Evolutionary conservation across 2,888 invertebrate species (phyloP), one percentile per base, ranked within the genome.

Genomic region (Nemoura dubitans): DNA sequence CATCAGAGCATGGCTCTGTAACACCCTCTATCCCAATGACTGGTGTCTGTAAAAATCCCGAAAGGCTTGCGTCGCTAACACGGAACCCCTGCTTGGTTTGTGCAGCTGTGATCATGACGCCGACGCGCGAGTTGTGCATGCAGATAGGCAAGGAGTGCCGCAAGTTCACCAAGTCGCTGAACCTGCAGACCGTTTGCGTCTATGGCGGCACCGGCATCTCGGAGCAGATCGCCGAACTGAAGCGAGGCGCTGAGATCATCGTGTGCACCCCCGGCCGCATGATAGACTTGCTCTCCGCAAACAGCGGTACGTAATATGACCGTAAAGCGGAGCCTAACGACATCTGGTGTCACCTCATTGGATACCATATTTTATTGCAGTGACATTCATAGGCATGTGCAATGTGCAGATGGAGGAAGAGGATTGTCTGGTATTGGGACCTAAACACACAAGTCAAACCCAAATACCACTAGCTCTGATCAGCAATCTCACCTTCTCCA

Each of bases 201-300:
- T 99, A 99, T 90, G 99, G 99, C 21, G 99, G 99, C 2, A 99
- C 99, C 0, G 99, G 98, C 0, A 98, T 98, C 88, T 97, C 97
- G 0, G 98, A 98, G 91, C 97, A 97, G 93, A 99, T 99, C 89
- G 99, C 99, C 0, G 99, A 99, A 91, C 91, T 99, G 88, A 99
- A 99, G 91, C 94, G 99, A 77, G 99, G 99, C 2, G 97, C 98
- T 0, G 99, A 99, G 92, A 98, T 99, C 89, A 98, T 99, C 89
- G 99, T 99, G 0, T 99, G 99, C 90, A 99, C 99, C 0, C 99
- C 99, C 0, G 99, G 99, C 0, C 94, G 99, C 83, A 99, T 99
- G 99, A 99, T 99, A 88, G 99, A 99, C 92, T 99, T 99, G 99
- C 91, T 99, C 89, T 98, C 99, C 0, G 99, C 99, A 0, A 99